Evolutionary conservation across 1,140 invertebrate species (phyloP).

Genomic region (Meloidogyne floridensis): DNA sequence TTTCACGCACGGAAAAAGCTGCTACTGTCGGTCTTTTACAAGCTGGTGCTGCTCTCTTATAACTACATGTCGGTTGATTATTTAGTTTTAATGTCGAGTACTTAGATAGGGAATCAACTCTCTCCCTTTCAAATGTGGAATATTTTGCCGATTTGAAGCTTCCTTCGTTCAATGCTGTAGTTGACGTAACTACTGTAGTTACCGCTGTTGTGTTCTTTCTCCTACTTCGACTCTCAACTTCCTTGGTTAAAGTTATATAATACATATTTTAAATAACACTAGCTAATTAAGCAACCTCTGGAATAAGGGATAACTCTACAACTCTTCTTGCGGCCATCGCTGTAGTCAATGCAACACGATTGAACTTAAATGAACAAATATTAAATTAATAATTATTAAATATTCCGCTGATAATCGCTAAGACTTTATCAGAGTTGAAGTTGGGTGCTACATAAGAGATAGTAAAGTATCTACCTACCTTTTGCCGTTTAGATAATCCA

Average conservation of each 20-base stretch:
- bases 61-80: background rate
- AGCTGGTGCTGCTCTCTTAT: background rate
- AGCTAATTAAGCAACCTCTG: slow-evolving; percentile 43
- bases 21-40: background rate
- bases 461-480: slow-evolving; percentile 23
- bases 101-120: background rate
- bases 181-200: background rate
- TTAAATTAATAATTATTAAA: slow-evolving; percentile 12
- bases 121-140: background rate
- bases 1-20: background rate
- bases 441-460: too few species aligned
- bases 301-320: slow-evolving; percentile 58
- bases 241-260: background rate
- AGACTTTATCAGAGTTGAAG: too few species aligned
- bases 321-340: slow-evolving; percentile 59
- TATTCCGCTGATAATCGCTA: too few species aligned
- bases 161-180: slow-evolving; percentile 32
- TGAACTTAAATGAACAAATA: slow-evolving; percentile 44
- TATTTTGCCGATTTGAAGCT: slow-evolving; percentile 19
- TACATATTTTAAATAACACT: background rate
- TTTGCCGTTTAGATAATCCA: slow-evolving; percentile 53
- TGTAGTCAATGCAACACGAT: slow-evolving; percentile 58
- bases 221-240: slow-evolving; percentile 28
- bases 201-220: background rate
- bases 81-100: background rate